Evolutionary conservation across 2,888 invertebrate genomes (phyloP).

Genomic region (Phytoseiulus persimilis): DNA sequence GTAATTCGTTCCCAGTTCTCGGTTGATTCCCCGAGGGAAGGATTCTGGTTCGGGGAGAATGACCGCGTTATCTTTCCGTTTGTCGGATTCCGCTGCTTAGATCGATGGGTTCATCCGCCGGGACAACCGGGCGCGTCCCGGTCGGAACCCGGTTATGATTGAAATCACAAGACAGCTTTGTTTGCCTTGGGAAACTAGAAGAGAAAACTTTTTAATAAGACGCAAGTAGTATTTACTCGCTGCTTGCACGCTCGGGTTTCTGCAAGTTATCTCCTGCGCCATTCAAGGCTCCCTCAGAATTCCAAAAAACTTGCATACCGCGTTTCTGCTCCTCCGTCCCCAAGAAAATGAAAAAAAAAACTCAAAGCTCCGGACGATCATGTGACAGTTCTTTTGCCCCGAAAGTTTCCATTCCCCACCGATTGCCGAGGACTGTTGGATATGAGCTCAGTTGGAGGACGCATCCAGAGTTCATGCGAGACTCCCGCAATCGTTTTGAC

Average conservation of each 20-base stretch:
- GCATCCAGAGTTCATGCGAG: too few species aligned
- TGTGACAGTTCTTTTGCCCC: not conserved
- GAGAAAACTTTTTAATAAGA: conserved; percentile 5
- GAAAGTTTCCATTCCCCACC: not conserved
- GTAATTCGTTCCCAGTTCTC: too few species aligned
- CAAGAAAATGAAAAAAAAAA: not conserved
- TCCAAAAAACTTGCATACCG: not conserved
- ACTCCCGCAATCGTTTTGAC: too few species aligned
- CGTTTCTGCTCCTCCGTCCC: not conserved
- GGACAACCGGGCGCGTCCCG: not conserved
- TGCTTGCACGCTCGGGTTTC: not conserved
- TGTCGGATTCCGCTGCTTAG: not conserved
- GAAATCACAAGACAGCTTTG: not conserved
- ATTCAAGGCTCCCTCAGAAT: not conserved
- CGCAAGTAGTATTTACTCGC: not conserved
- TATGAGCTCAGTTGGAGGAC: too few species aligned
- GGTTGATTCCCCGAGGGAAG: not conserved
- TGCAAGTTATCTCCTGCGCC: not conserved
- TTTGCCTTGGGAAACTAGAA: not conserved
- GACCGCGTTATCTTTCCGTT: not conserved
- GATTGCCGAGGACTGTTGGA: not conserved
- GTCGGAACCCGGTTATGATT: not conserved
- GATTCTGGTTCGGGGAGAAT: too few species aligned
- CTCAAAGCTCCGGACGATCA: not conserved
- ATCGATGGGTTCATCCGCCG: not conserved